Evolutionary conservation across 1,140 invertebrate genomes (phyloP), one percentile per base, ranked within the genome.

Genomic region (Platyscapa corneri): DNA sequence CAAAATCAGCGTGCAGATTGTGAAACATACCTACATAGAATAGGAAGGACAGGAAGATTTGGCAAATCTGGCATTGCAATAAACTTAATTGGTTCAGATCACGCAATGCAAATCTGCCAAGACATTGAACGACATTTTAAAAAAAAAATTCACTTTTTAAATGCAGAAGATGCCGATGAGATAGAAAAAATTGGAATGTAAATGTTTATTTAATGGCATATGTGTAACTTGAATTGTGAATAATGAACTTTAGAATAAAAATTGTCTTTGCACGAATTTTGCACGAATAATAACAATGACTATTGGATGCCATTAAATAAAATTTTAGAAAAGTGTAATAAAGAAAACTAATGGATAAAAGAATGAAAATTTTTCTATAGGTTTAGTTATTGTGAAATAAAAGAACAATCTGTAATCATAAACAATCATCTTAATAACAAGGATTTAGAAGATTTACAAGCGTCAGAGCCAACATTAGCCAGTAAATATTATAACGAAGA

Each of bases 21-120:
- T 93, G 98, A 99, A 92, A 99, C 98, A 0, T 99, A 99, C 92
- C 94, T 99, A 37, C 98, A 99, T 91, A 95, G 98, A 91, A 99
- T 99, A 91, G 98, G 98, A 6, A 95, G 98, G 85, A 99, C 98
- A 10, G 99, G 98, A 37, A 93, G 98, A 88, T 99, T 99, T 94
- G 98, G 98, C 42, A 99, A 99, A 94, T 95, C 95, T 75, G 98
- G 98, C 16, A 96, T 99, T 88, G 98, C 98, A 0, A 99, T 99
- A 76, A 99, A 99, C 94, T 95, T 99, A 84, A 95, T 99, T 30
- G 97, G 98, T 92, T 96, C 96, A 20, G 89, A 94, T 0, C 94
- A 95, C 87, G 92, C 96, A 27, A 95, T 97, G 95, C 89, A 94
- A 53, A 94, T 98, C 39, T 95, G 98, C 84, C 94, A 95, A 84